These are phyloP conservation scores for Cettia cetti DNA, from an alignment of 2,113 vertebrate species.

Conservation along the genomic window DNA sequence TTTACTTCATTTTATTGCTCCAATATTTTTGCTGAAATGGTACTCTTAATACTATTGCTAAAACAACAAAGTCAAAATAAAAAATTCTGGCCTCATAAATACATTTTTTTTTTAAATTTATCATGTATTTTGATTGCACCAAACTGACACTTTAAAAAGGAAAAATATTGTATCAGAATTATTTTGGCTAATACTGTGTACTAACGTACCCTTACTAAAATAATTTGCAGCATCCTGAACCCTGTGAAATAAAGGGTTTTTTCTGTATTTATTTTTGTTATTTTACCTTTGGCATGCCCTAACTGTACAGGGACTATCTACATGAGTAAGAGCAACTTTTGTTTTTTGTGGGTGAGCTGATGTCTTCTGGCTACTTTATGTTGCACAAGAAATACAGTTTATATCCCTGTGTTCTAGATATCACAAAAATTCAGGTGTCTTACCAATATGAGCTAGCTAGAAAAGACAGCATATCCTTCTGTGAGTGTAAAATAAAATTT, in stretches of 20 bases:
- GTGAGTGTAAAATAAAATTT: neutral
- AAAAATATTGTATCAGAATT: neutral
- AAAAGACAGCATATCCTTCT: neutral
- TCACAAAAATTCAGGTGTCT: neutral
- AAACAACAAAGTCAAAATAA: neutral
- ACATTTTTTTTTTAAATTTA: neutral
- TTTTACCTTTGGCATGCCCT: neutral
- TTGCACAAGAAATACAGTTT: neutral
- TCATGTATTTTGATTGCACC: neutral
- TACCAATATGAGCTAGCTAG: neutral
- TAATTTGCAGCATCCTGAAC: neutral
- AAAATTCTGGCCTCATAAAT: neutral
- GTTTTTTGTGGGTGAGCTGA: neutral
- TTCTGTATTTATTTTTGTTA: neutral
- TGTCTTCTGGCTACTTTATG: neutral
- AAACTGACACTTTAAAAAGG: neutral
- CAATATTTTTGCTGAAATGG: neutral
- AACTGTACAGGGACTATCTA: neutral
- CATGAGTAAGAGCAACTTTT: neutral
- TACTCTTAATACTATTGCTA: accelerated
- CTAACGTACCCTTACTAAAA: neutral
- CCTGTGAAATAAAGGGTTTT: accelerated
- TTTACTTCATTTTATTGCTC: neutral
- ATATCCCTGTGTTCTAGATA: neutral
- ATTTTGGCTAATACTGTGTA: neutral